phyloP scores from a whole-genome alignment of 2,113 vertebrate genomes.

The Geococcyx californianus region DNA sequence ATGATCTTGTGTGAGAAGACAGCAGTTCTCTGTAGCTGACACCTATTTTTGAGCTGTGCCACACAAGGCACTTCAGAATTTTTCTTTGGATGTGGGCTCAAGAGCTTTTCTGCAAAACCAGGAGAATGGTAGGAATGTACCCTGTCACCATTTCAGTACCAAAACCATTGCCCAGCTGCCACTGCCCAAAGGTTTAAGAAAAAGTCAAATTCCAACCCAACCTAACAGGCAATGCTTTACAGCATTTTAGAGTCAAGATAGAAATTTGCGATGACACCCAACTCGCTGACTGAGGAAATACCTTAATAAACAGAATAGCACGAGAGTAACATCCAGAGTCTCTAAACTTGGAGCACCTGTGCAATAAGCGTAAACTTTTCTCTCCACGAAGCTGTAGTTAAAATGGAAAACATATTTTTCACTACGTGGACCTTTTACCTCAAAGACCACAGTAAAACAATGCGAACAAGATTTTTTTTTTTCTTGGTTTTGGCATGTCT shows the following conservation, averaged over 20 bases:
- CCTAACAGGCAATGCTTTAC: not conserved
- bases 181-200: not conserved
- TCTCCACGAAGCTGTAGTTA: not conserved
- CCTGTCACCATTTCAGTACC: not conserved
- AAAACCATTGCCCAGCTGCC: not conserved
- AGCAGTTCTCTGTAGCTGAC: not conserved
- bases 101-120: not conserved
- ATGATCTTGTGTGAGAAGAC: not conserved
- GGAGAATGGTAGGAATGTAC: not conserved
- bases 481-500: too few species aligned
- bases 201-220: not conserved
- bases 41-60: not conserved
- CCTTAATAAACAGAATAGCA: not conserved
- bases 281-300: not conserved
- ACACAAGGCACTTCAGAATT: not conserved
- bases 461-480: not conserved
- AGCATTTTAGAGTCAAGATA: not conserved
- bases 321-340: not conserved
- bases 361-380: not conserved
- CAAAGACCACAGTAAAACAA: not conserved
- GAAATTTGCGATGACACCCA: not conserved
- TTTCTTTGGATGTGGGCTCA: not conserved
- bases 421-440: not conserved
- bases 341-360: not conserved
- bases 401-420: not conserved